These are phyloP conservation scores for Amphiprion clarkii DNA, from an alignment of 2,797 vertebrate genomes.

Conservation along the genomic window DNA sequence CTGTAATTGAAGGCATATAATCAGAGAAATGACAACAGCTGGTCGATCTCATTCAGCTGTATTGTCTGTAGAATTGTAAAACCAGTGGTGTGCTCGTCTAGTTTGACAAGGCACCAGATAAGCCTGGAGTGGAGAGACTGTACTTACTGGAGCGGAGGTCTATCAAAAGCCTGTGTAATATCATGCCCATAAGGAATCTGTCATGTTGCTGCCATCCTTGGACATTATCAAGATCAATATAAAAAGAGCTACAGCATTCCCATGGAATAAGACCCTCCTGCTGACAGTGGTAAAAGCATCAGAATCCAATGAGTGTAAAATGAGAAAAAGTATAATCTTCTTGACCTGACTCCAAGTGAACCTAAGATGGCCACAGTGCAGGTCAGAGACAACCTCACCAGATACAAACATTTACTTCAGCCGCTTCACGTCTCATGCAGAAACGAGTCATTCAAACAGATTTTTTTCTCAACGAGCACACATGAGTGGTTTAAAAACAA, in stretches of 20 bases:
- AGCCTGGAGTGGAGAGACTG: slow-evolving; percentile 27
- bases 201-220: slow-evolving; percentile 43
- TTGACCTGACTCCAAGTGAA: no score
- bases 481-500: no score
- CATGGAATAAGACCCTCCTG: slow-evolving; percentile 6
- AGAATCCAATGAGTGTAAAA: not conserved
- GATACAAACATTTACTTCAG: no score
- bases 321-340: not conserved
- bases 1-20: slow-evolving; percentile 1
- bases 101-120: slow-evolving; percentile 35
- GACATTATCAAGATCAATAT: slow-evolving; percentile 45
- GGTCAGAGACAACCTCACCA: no score
- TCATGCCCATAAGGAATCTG: slow-evolving; percentile 45
- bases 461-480: no score
- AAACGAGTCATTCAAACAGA: no score
- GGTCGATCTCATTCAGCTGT: slow-evolving; percentile 7
- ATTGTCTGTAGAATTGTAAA: slow-evolving; percentile 15
- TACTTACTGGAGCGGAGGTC: slow-evolving; percentile 26
- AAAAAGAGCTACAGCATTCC: slow-evolving; percentile 28
- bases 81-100: slow-evolving; percentile 8
- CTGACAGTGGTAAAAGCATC: not conserved
- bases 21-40: slow-evolving; percentile 19
- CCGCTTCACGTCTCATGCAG: no score
- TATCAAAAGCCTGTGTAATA: not conserved
- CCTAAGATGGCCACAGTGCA: no score